A percentile compares a stretch with the other conserved stretches of the same genome.
Evolutionary conservation across 2,797 vertebrate species (phyloP).

Genomic region (Antrozous pallidus): DNA sequence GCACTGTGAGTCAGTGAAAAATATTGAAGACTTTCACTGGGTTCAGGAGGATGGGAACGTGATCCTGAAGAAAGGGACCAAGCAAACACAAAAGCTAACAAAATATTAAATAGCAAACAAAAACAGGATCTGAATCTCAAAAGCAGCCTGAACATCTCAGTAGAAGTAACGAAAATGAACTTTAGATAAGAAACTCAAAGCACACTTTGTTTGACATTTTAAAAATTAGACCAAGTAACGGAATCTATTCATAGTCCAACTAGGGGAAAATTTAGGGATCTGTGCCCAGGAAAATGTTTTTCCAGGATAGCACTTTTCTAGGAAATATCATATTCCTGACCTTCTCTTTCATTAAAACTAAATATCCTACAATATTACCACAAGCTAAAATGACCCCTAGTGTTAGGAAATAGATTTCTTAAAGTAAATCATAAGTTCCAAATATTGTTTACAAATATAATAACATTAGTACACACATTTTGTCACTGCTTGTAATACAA

Average conservation of each 20-base stretch:
- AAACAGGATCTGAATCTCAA: neutral
- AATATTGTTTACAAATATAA: neutral
- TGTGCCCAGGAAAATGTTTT: conserved; percentile 42
- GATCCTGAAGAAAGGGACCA: neutral
- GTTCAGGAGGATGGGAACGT: neutral
- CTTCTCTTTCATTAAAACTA: conserved; percentile 45
- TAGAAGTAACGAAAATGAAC: conserved; percentile 14
- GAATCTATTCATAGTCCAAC: neutral
- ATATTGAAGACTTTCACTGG: neutral
- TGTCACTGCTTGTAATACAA: neutral
- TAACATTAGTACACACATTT: neutral
- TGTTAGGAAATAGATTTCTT: neutral
- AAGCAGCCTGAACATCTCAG: neutral
- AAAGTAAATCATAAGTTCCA: neutral
- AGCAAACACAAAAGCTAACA: neutral
- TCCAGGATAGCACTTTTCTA: conserved; percentile 42
- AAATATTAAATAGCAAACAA: neutral
- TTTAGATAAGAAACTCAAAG: neutral
- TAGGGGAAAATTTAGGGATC: neutral
- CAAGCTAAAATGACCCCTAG: conserved; percentile 54
- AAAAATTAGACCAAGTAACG: neutral
- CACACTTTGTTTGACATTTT: neutral
- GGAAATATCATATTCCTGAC: conserved; percentile 53
- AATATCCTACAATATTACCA: neutral
- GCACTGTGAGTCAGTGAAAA: neutral